Evolutionary conservation across 2,113 vertebrate genomes (phyloP).

Genomic region (Cephalopholis sonnerati): DNA sequence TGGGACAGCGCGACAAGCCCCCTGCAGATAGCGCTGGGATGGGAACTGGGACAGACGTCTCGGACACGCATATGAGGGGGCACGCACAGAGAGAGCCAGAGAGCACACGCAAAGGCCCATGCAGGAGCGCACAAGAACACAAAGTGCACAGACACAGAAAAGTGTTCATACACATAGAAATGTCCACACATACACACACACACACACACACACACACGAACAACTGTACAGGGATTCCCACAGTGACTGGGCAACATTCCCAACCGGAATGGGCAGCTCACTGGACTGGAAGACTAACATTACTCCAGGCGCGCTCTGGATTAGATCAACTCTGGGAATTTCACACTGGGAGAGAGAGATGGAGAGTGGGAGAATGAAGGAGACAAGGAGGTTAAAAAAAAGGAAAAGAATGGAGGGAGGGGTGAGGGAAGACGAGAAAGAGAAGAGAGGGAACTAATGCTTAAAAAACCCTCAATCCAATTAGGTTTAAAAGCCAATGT

Average conservation of each 20-base stretch:
- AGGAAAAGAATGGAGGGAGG: background rate
- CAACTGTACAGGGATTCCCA: constrained; percentile 79
- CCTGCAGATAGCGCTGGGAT: constrained; percentile 72
- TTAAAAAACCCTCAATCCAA: constrained; percentile 47
- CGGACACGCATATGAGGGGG: constrained; percentile 47
- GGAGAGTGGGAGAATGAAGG: constrained; percentile 52
- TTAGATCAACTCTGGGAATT: constrained; percentile 84
- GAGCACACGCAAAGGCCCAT: constrained; percentile 52
- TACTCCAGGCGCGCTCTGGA: constrained; percentile 83
- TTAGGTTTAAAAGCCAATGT: constrained; percentile 41
- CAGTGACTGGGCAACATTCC: constrained; percentile 80
- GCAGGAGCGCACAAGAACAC: constrained; percentile 22
- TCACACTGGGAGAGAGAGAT: constrained; percentile 72
- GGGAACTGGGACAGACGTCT: constrained; percentile 83
- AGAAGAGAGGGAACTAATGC: constrained; percentile 29
- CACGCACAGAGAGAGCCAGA: background rate
- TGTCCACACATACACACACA: background rate
- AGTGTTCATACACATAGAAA: constrained; percentile 18
- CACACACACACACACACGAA: constrained; percentile 36
- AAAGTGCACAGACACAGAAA: constrained; percentile 27
- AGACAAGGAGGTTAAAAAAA: constrained; percentile 39
- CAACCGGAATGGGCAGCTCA: constrained; percentile 84
- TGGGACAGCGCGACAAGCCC: constrained; percentile 59
- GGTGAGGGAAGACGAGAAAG: background rate
- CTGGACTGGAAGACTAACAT: constrained; percentile 88